phyloP scores from a whole-genome alignment of 2,113 vertebrate genomes.

The Podocnemis expansa region DNA sequence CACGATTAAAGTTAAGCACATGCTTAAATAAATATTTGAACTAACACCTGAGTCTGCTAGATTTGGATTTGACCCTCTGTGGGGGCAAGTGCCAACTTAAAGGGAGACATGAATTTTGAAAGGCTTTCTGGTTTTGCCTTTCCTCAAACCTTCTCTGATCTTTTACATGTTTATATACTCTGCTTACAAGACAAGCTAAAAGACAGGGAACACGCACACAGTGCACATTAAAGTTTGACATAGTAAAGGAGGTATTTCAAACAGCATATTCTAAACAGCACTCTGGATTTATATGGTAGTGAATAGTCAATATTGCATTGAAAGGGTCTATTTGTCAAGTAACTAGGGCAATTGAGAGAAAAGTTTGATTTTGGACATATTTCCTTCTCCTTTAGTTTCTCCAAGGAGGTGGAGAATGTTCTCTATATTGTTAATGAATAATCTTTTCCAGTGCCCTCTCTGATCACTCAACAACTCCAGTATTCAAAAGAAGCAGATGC shows the following conservation, averaged over 20 bases:
- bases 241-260: background rate
- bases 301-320: conserved; percentile 35
- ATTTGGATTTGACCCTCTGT: background rate
- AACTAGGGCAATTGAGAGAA: conserved; percentile 48
- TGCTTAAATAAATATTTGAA: background rate
- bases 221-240: background rate
- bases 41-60: background rate
- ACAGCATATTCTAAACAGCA: conserved; percentile 23
- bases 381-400: conserved; percentile 51
- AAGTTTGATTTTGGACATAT: conserved; percentile 40
- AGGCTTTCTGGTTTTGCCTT: conserved; percentile 39
- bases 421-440: conserved; percentile 62
- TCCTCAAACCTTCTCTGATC: conserved; percentile 33
- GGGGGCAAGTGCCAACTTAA: conserved; percentile 44
- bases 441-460: conserved; percentile 63
- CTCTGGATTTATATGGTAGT: conserved; percentile 53
- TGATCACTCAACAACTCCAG: conserved; percentile 42
- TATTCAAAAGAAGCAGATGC: conserved; percentile 52
- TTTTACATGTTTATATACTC: conserved; percentile 50
- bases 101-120: conserved; percentile 21
- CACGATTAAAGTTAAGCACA: background rate
- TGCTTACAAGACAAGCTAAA: conserved; percentile 45
- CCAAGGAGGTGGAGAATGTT: conserved; percentile 65
- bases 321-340: conserved; percentile 25
- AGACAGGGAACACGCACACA: conserved; percentile 39